phyloP scores from a whole-genome alignment of 1,140 invertebrate genomes.

The Agraylea sexmaculata region DNA sequence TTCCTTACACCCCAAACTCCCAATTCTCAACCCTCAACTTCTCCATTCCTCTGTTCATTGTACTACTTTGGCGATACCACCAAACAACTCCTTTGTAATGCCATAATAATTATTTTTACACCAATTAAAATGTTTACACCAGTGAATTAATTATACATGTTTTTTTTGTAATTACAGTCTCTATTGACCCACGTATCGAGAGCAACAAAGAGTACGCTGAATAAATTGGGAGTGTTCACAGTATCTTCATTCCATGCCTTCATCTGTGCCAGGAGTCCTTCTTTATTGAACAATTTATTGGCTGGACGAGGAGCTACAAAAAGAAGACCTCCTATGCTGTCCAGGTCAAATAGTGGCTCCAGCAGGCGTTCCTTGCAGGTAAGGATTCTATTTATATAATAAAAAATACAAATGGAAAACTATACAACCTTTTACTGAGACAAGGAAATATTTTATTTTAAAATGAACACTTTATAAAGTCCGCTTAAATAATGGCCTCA shows the following conservation, averaged over 20 bases:
- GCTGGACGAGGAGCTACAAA: constrained; percentile 83
- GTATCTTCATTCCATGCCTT: constrained; percentile 97
- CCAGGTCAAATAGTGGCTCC: constrained; percentile 77
- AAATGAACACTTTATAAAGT: too few relatives aligned
- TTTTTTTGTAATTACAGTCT: constrained; percentile 52
- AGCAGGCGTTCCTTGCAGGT: constrained; percentile 70
- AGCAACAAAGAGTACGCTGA: constrained; percentile 86
- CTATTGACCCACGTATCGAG: constrained; percentile 89
- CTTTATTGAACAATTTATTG: constrained; percentile 81
- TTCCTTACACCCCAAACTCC: too few relatives aligned
- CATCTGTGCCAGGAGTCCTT: constrained; percentile 88
- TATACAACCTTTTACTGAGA: too few relatives aligned
- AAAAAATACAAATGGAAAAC: too few relatives aligned
- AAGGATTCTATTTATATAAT: constrained; percentile 18
- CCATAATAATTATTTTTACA: constrained; percentile 6
- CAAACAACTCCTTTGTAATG: neutral
- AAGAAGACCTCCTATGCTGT: constrained; percentile 71
- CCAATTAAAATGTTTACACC: neutral
- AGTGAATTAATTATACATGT: too few relatives aligned
- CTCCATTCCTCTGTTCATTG: too few relatives aligned
- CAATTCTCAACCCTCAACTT: too few relatives aligned
- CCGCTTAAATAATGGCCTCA: too few relatives aligned
- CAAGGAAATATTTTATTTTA: too few relatives aligned
- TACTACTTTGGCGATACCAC: too few relatives aligned
- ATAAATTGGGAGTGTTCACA: constrained; percentile 92